phyloP scores from a whole-genome alignment of 2,797 vertebrate genomes.

The Malacoraja senta region DNA sequence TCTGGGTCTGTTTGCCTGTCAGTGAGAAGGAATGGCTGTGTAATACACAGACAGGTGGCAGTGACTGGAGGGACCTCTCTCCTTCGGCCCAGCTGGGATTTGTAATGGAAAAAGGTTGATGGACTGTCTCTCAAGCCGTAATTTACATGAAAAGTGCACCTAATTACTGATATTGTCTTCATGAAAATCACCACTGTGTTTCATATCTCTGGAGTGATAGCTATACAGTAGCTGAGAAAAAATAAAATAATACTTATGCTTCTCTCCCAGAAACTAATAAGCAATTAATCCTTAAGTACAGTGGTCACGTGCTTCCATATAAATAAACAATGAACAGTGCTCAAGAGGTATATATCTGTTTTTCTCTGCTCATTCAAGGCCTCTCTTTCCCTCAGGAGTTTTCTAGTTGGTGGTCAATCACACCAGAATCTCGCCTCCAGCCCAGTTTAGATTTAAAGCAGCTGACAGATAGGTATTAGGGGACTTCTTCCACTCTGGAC shows the following conservation, averaged over 20 bases:
- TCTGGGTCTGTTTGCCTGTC: background rate
- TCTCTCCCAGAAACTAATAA: background rate
- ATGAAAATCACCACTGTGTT: background rate
- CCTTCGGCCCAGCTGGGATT: background rate
- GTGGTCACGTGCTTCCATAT: background rate
- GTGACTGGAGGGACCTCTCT: constrained; percentile 16
- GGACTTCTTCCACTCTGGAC: too few relatives aligned
- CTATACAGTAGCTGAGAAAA: background rate
- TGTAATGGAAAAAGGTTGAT: background rate
- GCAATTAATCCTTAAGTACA: background rate
- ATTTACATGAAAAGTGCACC: background rate
- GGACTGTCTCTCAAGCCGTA: background rate
- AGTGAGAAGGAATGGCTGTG: background rate
- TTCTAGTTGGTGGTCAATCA: too few relatives aligned
- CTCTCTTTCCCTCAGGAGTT: background rate
- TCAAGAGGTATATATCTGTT: too few relatives aligned
- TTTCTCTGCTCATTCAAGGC: background rate
- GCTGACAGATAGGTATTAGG: too few relatives aligned
- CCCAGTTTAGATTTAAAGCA: too few relatives aligned
- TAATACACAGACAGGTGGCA: constrained; percentile 32
- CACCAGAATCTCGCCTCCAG: too few relatives aligned
- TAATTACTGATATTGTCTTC: constrained; percentile 16
- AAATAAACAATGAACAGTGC: background rate
- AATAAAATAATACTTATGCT: background rate
- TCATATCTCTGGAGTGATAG: background rate